These are phyloP conservation scores for Coenonympha arcania DNA, from an alignment of 2,888 invertebrate species.

Conservation along the genomic window DNA sequence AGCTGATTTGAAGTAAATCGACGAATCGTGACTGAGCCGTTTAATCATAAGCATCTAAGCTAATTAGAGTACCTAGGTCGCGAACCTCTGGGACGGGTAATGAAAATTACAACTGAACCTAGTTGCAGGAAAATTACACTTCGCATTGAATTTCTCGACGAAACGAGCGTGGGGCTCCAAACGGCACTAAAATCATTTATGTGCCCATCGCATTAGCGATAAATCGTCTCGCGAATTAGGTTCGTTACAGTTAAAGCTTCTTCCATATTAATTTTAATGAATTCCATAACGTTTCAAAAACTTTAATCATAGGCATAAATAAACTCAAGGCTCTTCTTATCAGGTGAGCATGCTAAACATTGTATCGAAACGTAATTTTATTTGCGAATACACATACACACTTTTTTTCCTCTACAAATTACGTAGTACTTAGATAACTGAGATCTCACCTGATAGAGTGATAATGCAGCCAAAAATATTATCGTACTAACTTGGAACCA, in stretches of 20 bases:
- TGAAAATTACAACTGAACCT: conserved; percentile 69
- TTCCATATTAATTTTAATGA: neutral
- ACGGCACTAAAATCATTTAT: conserved; percentile 24
- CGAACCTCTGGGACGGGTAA: conserved; percentile 65
- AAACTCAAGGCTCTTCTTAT: too few relatives aligned
- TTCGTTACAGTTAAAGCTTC: neutral
- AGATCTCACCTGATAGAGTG: too few relatives aligned
- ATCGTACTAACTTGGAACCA: too few relatives aligned
- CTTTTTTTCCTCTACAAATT: too few relatives aligned
- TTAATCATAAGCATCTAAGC: conserved; percentile 70
- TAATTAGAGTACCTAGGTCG: conserved; percentile 68
- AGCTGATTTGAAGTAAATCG: conserved; percentile 66
- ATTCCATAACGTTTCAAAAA: too few relatives aligned
- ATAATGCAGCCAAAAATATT: too few relatives aligned
- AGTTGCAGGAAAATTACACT: conserved; percentile 59
- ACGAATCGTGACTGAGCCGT: conserved; percentile 65
- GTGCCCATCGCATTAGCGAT: conserved; percentile 8
- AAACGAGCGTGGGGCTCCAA: conserved; percentile 19
- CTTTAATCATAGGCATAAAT: too few relatives aligned
- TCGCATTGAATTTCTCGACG: conserved; percentile 23
- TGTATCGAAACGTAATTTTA: too few relatives aligned
- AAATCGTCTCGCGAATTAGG: conserved; percentile 7
- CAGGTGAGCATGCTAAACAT: too few relatives aligned
- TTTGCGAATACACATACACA: too few relatives aligned
- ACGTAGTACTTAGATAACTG: too few relatives aligned